Base-by-base conservation (phyloP, 2,888 invertebrate species). In the Synergus itoensis region DNA sequence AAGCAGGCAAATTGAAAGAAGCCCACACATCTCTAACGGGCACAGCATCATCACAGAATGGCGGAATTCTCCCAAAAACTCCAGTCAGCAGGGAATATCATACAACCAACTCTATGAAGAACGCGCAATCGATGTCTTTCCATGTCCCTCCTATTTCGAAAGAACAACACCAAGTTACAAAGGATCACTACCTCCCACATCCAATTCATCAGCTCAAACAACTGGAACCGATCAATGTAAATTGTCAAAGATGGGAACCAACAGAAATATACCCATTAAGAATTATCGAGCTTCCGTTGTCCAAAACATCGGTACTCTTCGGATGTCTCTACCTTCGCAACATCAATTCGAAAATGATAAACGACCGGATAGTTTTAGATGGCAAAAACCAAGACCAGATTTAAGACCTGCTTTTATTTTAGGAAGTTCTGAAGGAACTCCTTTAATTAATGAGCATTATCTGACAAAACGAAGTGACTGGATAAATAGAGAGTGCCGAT, bases 41-140 rank as follows among this genome's bases (percentile, higher is more conserved):
- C 88, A 81, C 18, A 87, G 89, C 28, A 85, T 90, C 28, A 91
- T 91, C 76, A 90, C 90, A 77, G 86, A 89, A 45, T 91, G 91
- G 91, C 83, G 86, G 65, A 88, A 89, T 77, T 82, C 87, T 7
- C 43, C 82, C 4, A 85, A 84, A 16, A 77, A 79, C 14, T 76
- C 78, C 57, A 78, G 85, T 4, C 82, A 82, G 48, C 82, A 82
- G 48, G 77, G 85, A 14, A 63, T 89, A 28, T 82, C 83, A 18
- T 88, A 79, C 77, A 88, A 90, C 77, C 82, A 87, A 36, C 79
- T 86, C 28, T 91, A 90, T 81, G 87, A 91, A 77, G 91, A 91
- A 78, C 86, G 91, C 7, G 89, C 89, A 4, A 81, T 91, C 3
- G 90, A 90, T 64, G 90, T 91, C 4, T 84, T 86, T 9, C 81